Evolutionary conservation across 2,888 invertebrate species (phyloP), one percentile per base, ranked within the genome.

Genomic region (Drosophila anceps): DNA sequence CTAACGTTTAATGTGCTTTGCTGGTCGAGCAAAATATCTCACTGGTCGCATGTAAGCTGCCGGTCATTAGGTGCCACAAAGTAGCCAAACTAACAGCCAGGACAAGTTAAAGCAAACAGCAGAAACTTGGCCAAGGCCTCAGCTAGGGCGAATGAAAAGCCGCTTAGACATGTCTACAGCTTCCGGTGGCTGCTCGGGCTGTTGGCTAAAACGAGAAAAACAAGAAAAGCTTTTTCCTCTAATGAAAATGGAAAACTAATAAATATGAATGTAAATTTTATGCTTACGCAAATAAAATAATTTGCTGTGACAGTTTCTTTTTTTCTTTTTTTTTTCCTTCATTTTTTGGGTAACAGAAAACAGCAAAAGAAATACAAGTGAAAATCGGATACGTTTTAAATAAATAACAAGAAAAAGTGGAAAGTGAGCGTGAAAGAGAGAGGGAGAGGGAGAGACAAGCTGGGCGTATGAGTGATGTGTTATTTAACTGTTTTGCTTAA

Each of bases 101-200:
- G 54, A 54, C 27, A 74, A 66, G 41, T 65, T 66, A 41, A 71
- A 51, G 55, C 59, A 58, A 57, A 69, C 63, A 51, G 33, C 31
- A 51, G 2, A 63, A 76, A 82, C 66, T 79, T 71, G 44, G 53
- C 54, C 39, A 65, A 4, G 44, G 48, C 63, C 63, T 59, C 24
- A 60, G 72, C 68, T 74, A 73, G 68, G 62, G 72, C 48, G 67
- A 73, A 76, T 58, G 72, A 48, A 84, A 84, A 84, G 85, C 84
- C 76, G 88, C 88, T 84, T 89, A 87, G 73, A 73, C 72, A 69
- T 84, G 88, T 82, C 68, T 62, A 74, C 70, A 88, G 69, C 74
- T 73, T 84, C 87, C 88, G 82, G 69, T 59, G 82, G 69, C 57
- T 43, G 48, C n/a, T 50, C 18, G 55, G 55, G 35, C 57, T 33